Percentiles rank a stretch among this genome's conserved stretches.
Evolutionary conservation across 1,140 invertebrate genomes (phyloP).

Genomic region (Diachasmimorpha longicaudata): DNA sequence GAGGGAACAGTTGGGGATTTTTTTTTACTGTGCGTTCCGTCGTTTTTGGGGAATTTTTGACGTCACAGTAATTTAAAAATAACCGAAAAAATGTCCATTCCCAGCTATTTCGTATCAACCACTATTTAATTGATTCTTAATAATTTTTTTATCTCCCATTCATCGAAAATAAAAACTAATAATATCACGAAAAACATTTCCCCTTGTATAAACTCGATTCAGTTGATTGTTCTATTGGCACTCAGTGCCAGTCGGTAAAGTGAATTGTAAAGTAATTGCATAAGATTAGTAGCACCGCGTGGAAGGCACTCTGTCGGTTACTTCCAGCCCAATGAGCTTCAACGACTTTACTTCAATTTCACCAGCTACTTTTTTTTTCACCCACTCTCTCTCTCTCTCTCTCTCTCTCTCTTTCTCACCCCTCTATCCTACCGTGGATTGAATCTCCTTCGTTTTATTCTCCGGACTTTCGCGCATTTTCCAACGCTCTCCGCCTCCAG

Average conservation of each 20-base stretch:
- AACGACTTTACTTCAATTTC: slow-evolving; percentile 62
- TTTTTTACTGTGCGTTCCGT: too few species aligned
- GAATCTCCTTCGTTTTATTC: neutral
- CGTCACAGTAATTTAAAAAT: too few species aligned
- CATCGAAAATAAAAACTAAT: too few species aligned
- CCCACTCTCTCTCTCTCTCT: slow-evolving; percentile 17
- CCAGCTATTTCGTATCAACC: too few species aligned
- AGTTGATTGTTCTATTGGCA: slow-evolving; percentile 54
- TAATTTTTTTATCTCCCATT: neutral
- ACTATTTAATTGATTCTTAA: neutral
- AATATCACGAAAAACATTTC: neutral
- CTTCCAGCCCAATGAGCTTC: slow-evolving; percentile 60
- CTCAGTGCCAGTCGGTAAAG: slow-evolving; percentile 58
- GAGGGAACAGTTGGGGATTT: too few species aligned
- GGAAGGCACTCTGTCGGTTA: slow-evolving; percentile 61
- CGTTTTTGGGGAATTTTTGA: too few species aligned
- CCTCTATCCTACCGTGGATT: slow-evolving; percentile 21
- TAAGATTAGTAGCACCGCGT: slow-evolving; percentile 59
- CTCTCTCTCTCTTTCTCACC: slow-evolving; percentile 21
- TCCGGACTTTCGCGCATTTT: slow-evolving; percentile 12
- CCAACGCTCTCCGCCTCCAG: neutral
- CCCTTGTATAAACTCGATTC: slow-evolving; percentile 52
- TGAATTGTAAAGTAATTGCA: slow-evolving; percentile 65
- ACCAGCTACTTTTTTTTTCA: slow-evolving; percentile 30
- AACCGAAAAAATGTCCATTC: too few species aligned